Conservation (phyloP, 2,797 vertebrate species). For the Pristis pectinata region DNA sequence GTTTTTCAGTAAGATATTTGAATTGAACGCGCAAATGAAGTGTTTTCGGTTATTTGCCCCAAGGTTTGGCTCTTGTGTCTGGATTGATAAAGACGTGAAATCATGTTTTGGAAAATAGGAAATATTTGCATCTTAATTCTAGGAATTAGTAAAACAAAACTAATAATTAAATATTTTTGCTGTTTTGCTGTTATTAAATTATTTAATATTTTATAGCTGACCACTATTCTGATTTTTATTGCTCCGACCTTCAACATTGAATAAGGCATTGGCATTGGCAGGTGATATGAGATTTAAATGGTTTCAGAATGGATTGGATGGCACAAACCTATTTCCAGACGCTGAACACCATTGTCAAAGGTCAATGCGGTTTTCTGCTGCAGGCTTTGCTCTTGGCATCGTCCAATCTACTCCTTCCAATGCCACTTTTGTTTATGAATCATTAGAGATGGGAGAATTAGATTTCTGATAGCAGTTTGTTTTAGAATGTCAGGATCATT, state of each 20-base stretch:
- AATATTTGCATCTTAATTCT: too few species aligned
- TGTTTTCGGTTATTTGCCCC: neutral
- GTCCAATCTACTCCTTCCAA: neutral
- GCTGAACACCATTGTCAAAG: slow-evolving; percentile 44
- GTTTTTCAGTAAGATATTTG: too few species aligned
- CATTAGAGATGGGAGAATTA: slow-evolving; percentile 19
- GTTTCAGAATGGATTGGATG: slow-evolving; percentile 42
- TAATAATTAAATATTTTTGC: too few species aligned
- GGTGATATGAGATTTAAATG: slow-evolving; percentile 39
- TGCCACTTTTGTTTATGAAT: slow-evolving; percentile 16
- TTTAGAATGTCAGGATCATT: slow-evolving; percentile 36
- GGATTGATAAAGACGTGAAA: neutral
- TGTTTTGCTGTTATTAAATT: too few species aligned
- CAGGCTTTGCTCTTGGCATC: neutral
- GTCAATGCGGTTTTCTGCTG: slow-evolving; percentile 41
- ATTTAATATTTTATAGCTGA: slow-evolving; percentile 39
- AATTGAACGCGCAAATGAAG: too few species aligned
- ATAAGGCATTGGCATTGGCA: slow-evolving; percentile 38
- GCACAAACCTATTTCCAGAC: slow-evolving; percentile 49
- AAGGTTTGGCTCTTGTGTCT: neutral
- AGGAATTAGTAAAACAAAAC: neutral
- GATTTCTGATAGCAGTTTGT: slow-evolving; percentile 26
- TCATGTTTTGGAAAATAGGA: neutral
- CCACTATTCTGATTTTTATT: slow-evolving; percentile 36
- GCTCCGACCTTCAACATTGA: slow-evolving; percentile 9